These are phyloP conservation scores for Polypedilum vanderplanki DNA, from an alignment of 1,140 invertebrate genomes.

Conservation along the genomic window DNA sequence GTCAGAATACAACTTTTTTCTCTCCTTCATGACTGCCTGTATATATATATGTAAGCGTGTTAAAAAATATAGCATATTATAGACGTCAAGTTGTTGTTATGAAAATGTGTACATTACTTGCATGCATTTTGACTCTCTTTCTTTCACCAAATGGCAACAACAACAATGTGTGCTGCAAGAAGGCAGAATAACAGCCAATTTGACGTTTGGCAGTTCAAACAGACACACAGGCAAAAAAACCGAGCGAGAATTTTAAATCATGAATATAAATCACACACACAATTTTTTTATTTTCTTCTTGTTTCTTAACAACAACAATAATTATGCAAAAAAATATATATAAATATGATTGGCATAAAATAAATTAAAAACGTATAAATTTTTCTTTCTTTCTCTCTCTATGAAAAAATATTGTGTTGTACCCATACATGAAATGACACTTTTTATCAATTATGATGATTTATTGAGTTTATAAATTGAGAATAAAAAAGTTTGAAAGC, in stretches of 20 bases:
- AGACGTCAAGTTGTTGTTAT: constrained; percentile 20
- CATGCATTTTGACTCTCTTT: neutral
- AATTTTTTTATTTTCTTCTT: neutral
- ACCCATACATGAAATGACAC: neutral
- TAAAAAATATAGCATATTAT: constrained; percentile 21
- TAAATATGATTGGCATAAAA: constrained; percentile 24
- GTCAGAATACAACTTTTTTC: constrained; percentile 19
- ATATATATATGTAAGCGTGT: neutral
- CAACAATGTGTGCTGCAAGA: neutral
- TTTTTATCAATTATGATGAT: constrained; percentile 19
- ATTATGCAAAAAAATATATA: neutral
- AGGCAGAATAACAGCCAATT: neutral
- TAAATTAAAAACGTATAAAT: constrained; percentile 27
- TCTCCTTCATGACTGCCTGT: neutral
- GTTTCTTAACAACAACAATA: constrained; percentile 4
- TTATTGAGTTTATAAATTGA: constrained; percentile 8
- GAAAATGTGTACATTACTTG: constrained; percentile 25
- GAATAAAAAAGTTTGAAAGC: too few relatives aligned
- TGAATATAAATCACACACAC: constrained; percentile 24
- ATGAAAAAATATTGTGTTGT: neutral
- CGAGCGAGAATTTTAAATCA: constrained; percentile 24
- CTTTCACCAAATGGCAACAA: neutral
- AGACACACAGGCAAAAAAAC: neutral
- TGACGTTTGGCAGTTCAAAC: constrained; percentile 23
- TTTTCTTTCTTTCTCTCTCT: neutral